Conservation (phyloP, 2,888 invertebrate species). For the Anodontia alba region DNA sequence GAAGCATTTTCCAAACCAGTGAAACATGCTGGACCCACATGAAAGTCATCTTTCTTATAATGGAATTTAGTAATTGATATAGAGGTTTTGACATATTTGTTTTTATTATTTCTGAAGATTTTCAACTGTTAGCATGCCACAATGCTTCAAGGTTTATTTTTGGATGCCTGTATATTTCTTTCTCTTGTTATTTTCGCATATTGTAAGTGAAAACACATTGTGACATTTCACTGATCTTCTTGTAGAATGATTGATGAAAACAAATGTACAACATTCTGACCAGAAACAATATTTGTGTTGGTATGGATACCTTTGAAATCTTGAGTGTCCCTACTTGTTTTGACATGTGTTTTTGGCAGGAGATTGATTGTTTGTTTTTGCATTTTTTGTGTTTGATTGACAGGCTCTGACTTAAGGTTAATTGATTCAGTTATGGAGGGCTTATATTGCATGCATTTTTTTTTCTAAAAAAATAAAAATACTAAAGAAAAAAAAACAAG, state of each 20-base stretch:
- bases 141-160: too few relatives aligned
- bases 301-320: conserved; percentile 3
- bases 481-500: too few relatives aligned
- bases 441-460: background rate
- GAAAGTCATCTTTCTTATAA: too few relatives aligned
- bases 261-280: background rate
- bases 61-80: too few relatives aligned
- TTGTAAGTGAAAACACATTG: background rate
- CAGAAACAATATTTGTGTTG: conserved; percentile 8
- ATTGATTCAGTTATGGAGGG: background rate
- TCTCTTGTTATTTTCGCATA: too few relatives aligned
- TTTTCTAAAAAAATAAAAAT: too few relatives aligned
- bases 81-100: too few relatives aligned
- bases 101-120: too few relatives aligned
- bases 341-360: background rate
- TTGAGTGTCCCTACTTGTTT: background rate
- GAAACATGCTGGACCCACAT: too few relatives aligned
- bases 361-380: conserved; percentile 13
- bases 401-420: background rate
- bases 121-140: too few relatives aligned
- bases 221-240: background rate
- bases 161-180: too few relatives aligned
- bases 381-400: conserved; percentile 1
- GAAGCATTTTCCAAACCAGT: too few relatives aligned
- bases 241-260: conserved; percentile 5